A percentile compares a stretch with the other conserved stretches of the same genome.
Evolutionary conservation across 1,140 invertebrate species (phyloP).

Genomic region (Sycobia sp.): DNA sequence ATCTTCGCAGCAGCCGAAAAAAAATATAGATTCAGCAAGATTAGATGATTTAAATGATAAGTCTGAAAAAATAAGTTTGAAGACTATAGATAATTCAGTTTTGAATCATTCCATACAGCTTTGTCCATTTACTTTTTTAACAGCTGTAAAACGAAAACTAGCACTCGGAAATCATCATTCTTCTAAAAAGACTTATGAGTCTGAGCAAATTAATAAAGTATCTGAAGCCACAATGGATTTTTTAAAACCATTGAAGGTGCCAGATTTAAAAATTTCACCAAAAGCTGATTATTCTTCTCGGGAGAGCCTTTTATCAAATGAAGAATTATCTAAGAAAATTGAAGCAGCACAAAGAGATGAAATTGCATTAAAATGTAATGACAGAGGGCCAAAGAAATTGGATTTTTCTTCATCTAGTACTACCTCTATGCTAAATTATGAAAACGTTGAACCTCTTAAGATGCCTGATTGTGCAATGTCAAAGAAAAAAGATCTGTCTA

Average conservation of each 20-base stretch:
- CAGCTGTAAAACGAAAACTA: slow-evolving; percentile 56
- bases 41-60: slow-evolving; percentile 5
- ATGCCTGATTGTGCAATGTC: slow-evolving; percentile 52
- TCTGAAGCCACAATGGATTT: slow-evolving; percentile 50
- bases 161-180: slow-evolving; percentile 41
- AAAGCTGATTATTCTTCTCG: slow-evolving; percentile 54
- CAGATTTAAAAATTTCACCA: slow-evolving; percentile 57
- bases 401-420: slow-evolving; percentile 51
- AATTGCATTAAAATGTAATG: slow-evolving; percentile 45
- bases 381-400: slow-evolving; percentile 53
- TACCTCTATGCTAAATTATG: slow-evolving; percentile 49
- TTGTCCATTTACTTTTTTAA: slow-evolving; percentile 58
- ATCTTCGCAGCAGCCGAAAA: slow-evolving; percentile 12
- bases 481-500: slow-evolving; percentile 55
- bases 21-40: slow-evolving; percentile 17
- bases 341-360: slow-evolving; percentile 44
- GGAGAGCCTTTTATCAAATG: slow-evolving; percentile 48
- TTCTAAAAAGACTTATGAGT: slow-evolving; percentile 41
- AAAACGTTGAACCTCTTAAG: slow-evolving; percentile 53
- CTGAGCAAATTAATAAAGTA: slow-evolving; percentile 36
- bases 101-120: slow-evolving; percentile 47
- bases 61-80: slow-evolving; percentile 32
- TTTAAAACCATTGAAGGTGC: slow-evolving; percentile 54
- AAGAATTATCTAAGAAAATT: slow-evolving; percentile 46
- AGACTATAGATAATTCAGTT: slow-evolving; percentile 44